phyloP scores from a whole-genome alignment of 2,888 invertebrate species.

The Athetis lepigone region DNA sequence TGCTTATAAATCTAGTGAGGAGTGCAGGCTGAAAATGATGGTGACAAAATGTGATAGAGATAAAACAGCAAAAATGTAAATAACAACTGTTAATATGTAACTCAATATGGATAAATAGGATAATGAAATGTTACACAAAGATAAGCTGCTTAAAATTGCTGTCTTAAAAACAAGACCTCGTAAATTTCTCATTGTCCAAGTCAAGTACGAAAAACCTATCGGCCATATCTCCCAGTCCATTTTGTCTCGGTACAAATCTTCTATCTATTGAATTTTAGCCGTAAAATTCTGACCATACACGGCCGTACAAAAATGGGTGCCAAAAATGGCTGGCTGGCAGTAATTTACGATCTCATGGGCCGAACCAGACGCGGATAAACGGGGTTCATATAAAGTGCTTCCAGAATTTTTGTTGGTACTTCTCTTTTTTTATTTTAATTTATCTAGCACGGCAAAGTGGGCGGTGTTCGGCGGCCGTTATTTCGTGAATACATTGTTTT shows the following conservation, averaged over 20 bases:
- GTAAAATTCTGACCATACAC: constrained; percentile 66
- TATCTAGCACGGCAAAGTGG: constrained; percentile 74
- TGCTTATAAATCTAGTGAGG: too few species aligned
- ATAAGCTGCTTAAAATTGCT: neutral
- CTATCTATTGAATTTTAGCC: constrained; percentile 66
- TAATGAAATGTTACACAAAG: too few species aligned
- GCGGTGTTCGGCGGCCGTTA: constrained; percentile 62
- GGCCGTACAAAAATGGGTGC: constrained; percentile 69
- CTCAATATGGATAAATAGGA: too few species aligned
- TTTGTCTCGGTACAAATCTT: constrained; percentile 47
- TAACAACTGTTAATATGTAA: too few species aligned
- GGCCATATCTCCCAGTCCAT: constrained; percentile 39
- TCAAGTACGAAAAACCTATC: constrained; percentile 23
- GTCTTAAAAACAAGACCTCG: neutral
- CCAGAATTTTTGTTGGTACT: constrained; percentile 71
- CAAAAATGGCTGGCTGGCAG: constrained; percentile 70
- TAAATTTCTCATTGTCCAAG: neutral
- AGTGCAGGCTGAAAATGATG: too few species aligned
- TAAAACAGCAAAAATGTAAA: too few species aligned
- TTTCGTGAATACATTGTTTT: constrained; percentile 61
- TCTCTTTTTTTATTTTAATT: constrained; percentile 73
- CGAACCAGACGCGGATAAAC: constrained; percentile 71
- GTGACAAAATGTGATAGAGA: too few species aligned
- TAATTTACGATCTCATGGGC: constrained; percentile 73
- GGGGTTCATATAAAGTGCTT: constrained; percentile 75